These are phyloP conservation scores for Colletes collaris DNA, from an alignment of 2,888 invertebrate genomes.

Conservation along the genomic window DNA sequence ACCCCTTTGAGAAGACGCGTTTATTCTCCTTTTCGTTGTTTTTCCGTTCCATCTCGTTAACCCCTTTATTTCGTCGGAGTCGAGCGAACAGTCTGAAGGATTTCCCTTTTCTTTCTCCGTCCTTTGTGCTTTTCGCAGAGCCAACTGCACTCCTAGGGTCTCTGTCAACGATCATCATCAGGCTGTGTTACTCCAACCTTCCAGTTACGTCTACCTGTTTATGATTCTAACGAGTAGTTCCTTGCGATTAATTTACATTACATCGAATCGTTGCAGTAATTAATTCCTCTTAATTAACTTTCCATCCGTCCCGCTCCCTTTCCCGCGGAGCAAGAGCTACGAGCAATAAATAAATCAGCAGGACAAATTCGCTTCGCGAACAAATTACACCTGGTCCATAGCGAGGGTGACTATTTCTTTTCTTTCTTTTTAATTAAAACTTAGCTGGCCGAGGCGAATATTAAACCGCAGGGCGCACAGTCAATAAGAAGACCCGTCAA, in stretches of 20 bases:
- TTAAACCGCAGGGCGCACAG: slow-evolving; percentile 24
- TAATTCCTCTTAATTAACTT: slow-evolving; percentile 44
- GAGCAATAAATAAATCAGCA: slow-evolving; percentile 35
- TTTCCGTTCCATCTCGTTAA: slow-evolving; percentile 70
- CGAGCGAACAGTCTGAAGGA: slow-evolving; percentile 61
- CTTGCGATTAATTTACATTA: slow-evolving; percentile 48
- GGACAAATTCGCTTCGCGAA: background rate
- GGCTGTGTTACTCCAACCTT: background rate
- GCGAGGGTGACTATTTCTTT: background rate
- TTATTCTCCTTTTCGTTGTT: slow-evolving; percentile 67
- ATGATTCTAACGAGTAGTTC: slow-evolving; percentile 40
- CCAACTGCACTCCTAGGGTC: slow-evolving; percentile 41
- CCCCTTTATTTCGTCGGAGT: slow-evolving; percentile 65
- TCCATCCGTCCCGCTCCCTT: background rate
- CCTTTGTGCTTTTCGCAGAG: slow-evolving; percentile 59
- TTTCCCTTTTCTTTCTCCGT: slow-evolving; percentile 43
- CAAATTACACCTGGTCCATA: background rate
- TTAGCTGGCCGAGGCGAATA: background rate
- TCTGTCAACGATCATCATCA: slow-evolving; percentile 51
- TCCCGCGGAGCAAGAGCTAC: background rate
- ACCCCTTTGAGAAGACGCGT: slow-evolving; percentile 68
- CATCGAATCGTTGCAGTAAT: slow-evolving; percentile 39
- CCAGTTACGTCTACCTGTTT: slow-evolving; percentile 30
- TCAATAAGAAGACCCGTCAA: slow-evolving; percentile 54
- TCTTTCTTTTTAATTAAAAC: slow-evolving; percentile 38